Evolutionary conservation across 2,113 vertebrate genomes (phyloP), one percentile per base, ranked within the genome.

Genomic region (Fulmarus glacialis): DNA sequence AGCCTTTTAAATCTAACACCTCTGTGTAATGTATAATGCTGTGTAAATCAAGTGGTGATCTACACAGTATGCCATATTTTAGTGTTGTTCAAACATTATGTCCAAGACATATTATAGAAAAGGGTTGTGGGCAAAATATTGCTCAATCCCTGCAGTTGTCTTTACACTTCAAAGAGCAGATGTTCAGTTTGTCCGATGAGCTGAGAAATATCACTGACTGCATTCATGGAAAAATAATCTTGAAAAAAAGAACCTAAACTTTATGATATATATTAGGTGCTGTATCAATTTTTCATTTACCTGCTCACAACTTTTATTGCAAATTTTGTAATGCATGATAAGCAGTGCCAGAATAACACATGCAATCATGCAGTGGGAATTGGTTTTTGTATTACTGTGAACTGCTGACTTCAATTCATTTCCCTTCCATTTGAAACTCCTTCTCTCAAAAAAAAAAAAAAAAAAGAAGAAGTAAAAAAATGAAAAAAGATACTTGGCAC

Each of bases 131-230:
- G 81, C 62, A 95, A 98, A 93, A 94, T 80, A 83, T 58, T 92
- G 66, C 79, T 90, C 63, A 77, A 78, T 95, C 70, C 74, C 86
- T 78, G 34, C 43, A 72, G 90, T 86, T 77, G 72, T 93, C 83
- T 96, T 95, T 95, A 84, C 67, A 84, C 93, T 97, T 96, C 85
- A 94, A 95, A 96, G 78, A 97, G 79, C 78, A 95, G 89, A 96
- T 94, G 86, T 89, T 97, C 94, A 62, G 38, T 87, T 77, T 91
- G 66, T 93, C 71, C 96, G 92, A 97, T 94, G 93, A 97, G 58
- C 70, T 96, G 66, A 89, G 82, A 73, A 91, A 67, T 95, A 87
- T 43, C 73, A 82, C 59, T 55, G 59, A 45, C 89, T 95, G 34
- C 20, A 34, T 63, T 68, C 40, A 82, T 50, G 95, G 66, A 48